These are phyloP conservation scores for Ctena decussata DNA, from an alignment of 2,888 invertebrate species.

Conservation along the genomic window DNA sequence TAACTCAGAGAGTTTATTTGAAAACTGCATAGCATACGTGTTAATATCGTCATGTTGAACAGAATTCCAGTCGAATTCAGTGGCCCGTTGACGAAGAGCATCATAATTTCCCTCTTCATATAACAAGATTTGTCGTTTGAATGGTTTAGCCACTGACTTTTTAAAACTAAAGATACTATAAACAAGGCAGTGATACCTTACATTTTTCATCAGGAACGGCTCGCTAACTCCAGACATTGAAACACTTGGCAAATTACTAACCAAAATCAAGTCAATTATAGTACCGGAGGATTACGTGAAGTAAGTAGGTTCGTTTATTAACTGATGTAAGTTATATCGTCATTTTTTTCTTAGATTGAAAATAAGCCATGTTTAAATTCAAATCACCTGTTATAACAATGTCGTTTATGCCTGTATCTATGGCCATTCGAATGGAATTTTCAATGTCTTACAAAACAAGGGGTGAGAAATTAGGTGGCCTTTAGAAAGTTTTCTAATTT, in stretches of 20 bases:
- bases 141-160: background rate
- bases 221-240: background rate
- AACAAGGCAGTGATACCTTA: background rate
- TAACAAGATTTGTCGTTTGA: background rate
- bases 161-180: background rate
- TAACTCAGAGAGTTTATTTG: no score
- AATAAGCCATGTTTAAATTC: background rate
- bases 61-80: background rate
- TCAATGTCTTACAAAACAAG: background rate
- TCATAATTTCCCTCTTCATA: background rate
- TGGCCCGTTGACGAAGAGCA: background rate
- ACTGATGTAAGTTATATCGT: background rate
- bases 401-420: no score
- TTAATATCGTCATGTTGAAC: background rate
- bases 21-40: background rate
- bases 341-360: background rate
- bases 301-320: background rate
- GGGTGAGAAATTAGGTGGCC: background rate
- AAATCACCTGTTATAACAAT: background rate
- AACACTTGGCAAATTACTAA: background rate
- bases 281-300: background rate
- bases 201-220: background rate
- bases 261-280: background rate
- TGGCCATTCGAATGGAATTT: no score
- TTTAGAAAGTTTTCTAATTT: background rate